Evolutionary conservation across 2,888 invertebrate genomes (phyloP), one percentile per base, ranked within the genome.

Genomic region (Cryptophagus acutangulus): DNA sequence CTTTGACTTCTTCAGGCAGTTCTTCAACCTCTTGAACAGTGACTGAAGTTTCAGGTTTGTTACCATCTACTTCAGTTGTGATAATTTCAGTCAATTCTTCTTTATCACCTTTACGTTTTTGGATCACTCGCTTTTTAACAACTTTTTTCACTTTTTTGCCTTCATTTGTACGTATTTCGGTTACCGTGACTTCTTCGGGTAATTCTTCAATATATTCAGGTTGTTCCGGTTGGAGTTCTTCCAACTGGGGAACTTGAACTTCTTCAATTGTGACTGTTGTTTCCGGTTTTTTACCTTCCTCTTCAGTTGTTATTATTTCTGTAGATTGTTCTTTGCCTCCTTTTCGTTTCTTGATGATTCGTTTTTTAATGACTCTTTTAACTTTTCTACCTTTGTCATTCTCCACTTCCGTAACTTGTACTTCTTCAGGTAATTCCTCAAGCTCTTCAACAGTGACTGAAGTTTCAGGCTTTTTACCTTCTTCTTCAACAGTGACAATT

Each of bases 301-400:
- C 62, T 48, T 66, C 58, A 8, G 60, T 55, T 3, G 65, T 66
- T 8, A 58, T 51, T 36, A 68, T 54, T 58, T 69, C 59, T 8
- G 67, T 55, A 14, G 57, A 53, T 53, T 60, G 62, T 40, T 60
- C 43, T 54, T 60, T 63, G 26, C 45, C 48, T 16, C 53, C 59
- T 35, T 49, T 53, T 34, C 63, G 65, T 48, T 71, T 71, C 38
- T 65, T 71, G 33, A 72, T 66, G 1, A 66, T 54, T 17, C 71
- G 61, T 33, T 66, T 70, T 29, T 65, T 69, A 6, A 65, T 59
- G 26, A 65, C 62, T 35, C 51, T 56, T 45, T 52, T 57, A 38
- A 46, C 56, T 10, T 55, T 48, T 12, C 48, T 46, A 15, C 49
- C 51, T 8, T 52, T 46, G 14, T 40, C 45, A 15, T 54, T 46